phyloP scores from a whole-genome alignment of 2,888 invertebrate species.

The Keiferia lycopersicella region DNA sequence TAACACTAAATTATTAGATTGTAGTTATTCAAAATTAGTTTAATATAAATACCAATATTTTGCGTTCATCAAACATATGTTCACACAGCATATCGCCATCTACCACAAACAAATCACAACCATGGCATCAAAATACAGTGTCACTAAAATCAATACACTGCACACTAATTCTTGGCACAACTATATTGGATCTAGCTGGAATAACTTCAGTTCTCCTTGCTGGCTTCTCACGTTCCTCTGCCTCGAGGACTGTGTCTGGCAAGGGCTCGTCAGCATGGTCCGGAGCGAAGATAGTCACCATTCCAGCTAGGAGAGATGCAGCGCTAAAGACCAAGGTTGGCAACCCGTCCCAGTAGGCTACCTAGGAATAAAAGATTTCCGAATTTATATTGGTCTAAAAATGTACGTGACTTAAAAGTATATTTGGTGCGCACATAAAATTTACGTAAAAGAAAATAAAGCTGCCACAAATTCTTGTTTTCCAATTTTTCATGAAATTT shows the following conservation, averaged over 20 bases:
- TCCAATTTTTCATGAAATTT: not conserved
- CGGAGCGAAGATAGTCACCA: constrained; percentile 59
- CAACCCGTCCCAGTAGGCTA: constrained; percentile 62
- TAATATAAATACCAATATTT: too few relatives aligned
- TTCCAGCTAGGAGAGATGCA: constrained; percentile 53
- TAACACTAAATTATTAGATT: too few relatives aligned
- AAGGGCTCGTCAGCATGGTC: constrained; percentile 57
- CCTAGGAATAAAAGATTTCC: constrained; percentile 44
- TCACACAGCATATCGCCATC: too few relatives aligned
- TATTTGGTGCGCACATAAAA: too few relatives aligned
- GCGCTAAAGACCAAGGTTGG: constrained; percentile 61
- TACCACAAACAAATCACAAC: too few relatives aligned
- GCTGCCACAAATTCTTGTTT: too few relatives aligned
- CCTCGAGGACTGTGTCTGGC: constrained; percentile 64
- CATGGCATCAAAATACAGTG: too few relatives aligned
- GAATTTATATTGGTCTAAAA: not conserved
- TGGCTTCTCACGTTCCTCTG: constrained; percentile 54
- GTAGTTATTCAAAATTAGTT: too few relatives aligned
- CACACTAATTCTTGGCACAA: not conserved
- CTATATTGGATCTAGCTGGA: constrained; percentile 16
- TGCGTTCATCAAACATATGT: too few relatives aligned
- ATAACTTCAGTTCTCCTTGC: constrained; percentile 22
- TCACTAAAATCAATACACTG: too few relatives aligned
- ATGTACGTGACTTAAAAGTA: too few relatives aligned
- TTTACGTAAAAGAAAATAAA: too few relatives aligned